Conservation (phyloP, 2,797 vertebrate species). For the Oophaga sylvatica region DNA sequence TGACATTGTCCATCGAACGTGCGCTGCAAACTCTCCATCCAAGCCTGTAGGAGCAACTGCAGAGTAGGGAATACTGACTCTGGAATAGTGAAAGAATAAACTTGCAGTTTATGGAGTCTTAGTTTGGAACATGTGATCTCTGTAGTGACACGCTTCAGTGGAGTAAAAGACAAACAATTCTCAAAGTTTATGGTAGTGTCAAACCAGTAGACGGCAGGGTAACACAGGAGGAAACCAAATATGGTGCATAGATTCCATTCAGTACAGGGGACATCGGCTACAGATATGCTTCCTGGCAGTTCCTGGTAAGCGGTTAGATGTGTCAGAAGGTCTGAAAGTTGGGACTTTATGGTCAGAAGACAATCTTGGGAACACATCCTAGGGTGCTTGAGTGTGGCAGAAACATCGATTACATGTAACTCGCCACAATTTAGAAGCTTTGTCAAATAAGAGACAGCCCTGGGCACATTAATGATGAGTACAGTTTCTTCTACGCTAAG, state of each 20-base stretch:
- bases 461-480: constrained; percentile 76
- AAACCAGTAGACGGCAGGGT: constrained; percentile 87
- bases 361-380: constrained; percentile 61
- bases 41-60: constrained; percentile 70
- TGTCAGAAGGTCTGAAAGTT: constrained; percentile 69
- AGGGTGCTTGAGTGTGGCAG: constrained; percentile 72
- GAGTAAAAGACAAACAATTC: constrained; percentile 86
- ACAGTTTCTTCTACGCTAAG: constrained; percentile 75
- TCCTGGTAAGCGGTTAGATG: constrained; percentile 67
- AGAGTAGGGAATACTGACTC: constrained; percentile 75
- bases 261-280: constrained; percentile 66
- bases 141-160: constrained; percentile 80
- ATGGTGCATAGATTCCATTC: constrained; percentile 88
- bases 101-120: constrained; percentile 67
- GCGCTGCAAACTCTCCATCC: constrained; percentile 75
- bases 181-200: constrained; percentile 71
- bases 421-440: constrained; percentile 63
- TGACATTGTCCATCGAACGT: constrained; percentile 78
- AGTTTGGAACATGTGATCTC: constrained; percentile 73
- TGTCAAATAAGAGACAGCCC: constrained; percentile 68
- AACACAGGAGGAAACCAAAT: constrained; percentile 88
- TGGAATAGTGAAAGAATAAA: constrained; percentile 92
- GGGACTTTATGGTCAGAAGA: constrained; percentile 64
- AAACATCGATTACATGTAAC: constrained; percentile 78
- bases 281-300: constrained; percentile 59